Evolutionary conservation across 35 echinoderm and acorn worm genomes (phyloP), one percentile per base, ranked within the genome.

Genomic region (Hemicentrotus pulcherrimus): DNA sequence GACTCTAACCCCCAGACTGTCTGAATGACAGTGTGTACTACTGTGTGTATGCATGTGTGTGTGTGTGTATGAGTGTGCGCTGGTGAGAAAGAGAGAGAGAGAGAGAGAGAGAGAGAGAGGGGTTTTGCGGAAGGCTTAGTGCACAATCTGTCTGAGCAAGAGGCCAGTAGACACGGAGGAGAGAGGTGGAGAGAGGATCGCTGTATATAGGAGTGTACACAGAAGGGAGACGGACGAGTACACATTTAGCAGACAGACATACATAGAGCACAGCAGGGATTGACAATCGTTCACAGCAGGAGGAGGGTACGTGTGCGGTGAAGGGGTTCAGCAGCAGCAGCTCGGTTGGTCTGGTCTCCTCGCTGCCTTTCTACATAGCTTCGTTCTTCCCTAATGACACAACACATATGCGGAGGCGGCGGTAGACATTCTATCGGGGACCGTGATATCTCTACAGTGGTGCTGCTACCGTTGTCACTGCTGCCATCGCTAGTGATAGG

Each of bases 121-220:
- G 88, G 88, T 47, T 46, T 45, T 10, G 88, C 88, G 88, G 88
- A 90, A 90, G 88, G 88, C 88, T 90, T 90, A 90, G 88, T 90
- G 46, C 88, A 90, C 88, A 45, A 47, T 90, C 88, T 90, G 88
- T 90, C 88, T 90, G 88, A 45, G 32, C 46, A 6, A 90, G 88
- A 47, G 46, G 32, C 32, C 32, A 9, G 31, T 33, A 47, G 46
- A 90, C 4, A 86, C 2, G 32, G 2, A 47, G 88, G 46, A 90
- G 88, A 88, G 88, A 32, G 88, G 46, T 2, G 19, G 88, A 90
- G 88, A 90, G 88, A 90, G 32, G 65, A 90, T 16, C 32, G 46
- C 88, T 45, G 88, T 47, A 33, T 90, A 24, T 90, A 78, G 88
- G 88, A 90, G 88, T 90, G 88, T 47, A 90, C 88, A 90, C 46